Percentiles rank a stretch among this genome's conserved stretches.
Conservation (phyloP, 2,888 invertebrate genomes). For the Amiota communis region DNA sequence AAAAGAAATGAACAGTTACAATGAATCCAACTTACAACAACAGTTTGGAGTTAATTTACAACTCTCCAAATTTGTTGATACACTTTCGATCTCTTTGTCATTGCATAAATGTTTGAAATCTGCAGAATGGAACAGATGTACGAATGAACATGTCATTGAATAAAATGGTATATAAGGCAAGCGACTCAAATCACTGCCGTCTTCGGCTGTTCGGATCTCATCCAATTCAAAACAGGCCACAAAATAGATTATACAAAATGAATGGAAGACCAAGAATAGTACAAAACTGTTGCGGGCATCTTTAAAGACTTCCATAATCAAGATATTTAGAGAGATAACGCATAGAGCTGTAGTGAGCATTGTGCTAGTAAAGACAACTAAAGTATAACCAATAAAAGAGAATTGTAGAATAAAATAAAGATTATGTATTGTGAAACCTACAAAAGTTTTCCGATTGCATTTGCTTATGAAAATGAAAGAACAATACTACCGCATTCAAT, state of each 20-base stretch:
- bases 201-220: accelerated
- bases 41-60: conserved; percentile 46
- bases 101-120: conserved; percentile 29
- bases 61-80: conserved; percentile 45
- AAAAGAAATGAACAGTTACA: background rate
- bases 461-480: conserved; percentile 9
- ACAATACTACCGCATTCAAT: conserved; percentile 4
- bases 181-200: background rate
- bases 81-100: conserved; percentile 43
- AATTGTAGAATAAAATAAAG: background rate
- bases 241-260: conserved; percentile 38
- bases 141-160: conserved; percentile 36
- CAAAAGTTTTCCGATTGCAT: conserved; percentile 21
- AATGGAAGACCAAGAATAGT: conserved; percentile 30
- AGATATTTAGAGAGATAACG: conserved; percentile 40
- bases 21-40: conserved; percentile 43
- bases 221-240: conserved; percentile 22
- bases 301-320: conserved; percentile 36
- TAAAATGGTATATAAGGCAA: conserved; percentile 39
- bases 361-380: background rate
- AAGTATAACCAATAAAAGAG: background rate
- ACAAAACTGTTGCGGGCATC: conserved; percentile 39
- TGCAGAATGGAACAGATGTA: background rate
- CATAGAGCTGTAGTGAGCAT: conserved; percentile 36
- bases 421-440: conserved; percentile 11